phyloP scores from a whole-genome alignment of 92 coral and sea anemone genomes.

The Porites divaricata region DNA sequence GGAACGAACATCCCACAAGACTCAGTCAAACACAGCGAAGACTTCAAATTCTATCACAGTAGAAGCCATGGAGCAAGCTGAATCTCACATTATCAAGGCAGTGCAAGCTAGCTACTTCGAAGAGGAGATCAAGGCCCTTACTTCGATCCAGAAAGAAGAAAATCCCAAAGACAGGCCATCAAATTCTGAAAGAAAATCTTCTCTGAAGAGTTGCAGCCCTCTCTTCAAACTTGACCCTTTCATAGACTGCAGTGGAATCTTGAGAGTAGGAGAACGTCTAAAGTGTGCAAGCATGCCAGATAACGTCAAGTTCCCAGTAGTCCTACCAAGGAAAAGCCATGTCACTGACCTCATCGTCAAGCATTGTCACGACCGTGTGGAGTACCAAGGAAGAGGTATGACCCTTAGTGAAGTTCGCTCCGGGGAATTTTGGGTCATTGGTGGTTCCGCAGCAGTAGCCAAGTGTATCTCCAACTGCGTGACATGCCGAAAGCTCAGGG shows the following conservation, averaged over 20 bases:
- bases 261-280: slow-evolving; percentile 5
- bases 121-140: slow-evolving; percentile 5
- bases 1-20: neutral
- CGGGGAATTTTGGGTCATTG: too few relatives aligned
- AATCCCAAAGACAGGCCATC: neutral
- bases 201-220: slow-evolving; percentile 16
- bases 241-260: neutral
- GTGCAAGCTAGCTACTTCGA: slow-evolving; percentile 9
- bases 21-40: too few relatives aligned
- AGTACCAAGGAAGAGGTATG: too few relatives aligned
- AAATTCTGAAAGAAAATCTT: neutral
- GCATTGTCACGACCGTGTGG: too few relatives aligned
- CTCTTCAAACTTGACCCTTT: slow-evolving; percentile 24
- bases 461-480: too few relatives aligned
- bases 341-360: too few relatives aligned
- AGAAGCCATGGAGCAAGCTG: slow-evolving; percentile 20
- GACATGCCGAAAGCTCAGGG: too few relatives aligned
- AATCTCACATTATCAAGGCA: slow-evolving; percentile 13
- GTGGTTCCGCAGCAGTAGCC: too few relatives aligned
- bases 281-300: neutral
- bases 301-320: neutral
- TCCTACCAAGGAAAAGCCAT: neutral
- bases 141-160: neutral
- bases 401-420: too few relatives aligned
- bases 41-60: neutral